phyloP scores from a whole-genome alignment of 1,140 invertebrate genomes.

The Nomia melanderi region DNA sequence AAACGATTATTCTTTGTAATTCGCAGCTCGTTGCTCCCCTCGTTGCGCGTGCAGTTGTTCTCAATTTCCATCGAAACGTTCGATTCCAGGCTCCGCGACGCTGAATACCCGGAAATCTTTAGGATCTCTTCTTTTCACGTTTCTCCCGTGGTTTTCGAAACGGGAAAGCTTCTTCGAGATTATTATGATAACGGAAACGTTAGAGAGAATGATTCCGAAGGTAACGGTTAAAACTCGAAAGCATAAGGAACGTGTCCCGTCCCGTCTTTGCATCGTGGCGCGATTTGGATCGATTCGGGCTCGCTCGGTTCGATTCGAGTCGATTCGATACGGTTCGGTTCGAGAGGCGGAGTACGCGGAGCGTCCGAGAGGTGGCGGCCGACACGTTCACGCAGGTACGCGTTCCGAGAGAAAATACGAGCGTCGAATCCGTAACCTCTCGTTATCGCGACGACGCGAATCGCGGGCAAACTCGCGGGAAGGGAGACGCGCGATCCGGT shows the following conservation, averaged over 20 bases:
- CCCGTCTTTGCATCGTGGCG: neutral
- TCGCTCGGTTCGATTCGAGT: no score
- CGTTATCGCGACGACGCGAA: neutral
- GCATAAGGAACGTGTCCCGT: neutral
- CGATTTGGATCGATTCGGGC: no score
- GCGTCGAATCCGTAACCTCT: conserved; percentile 5
- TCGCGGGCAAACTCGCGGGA: neutral
- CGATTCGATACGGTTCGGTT: no score
- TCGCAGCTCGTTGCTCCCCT: neutral
- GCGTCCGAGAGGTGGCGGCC: conserved; percentile 52
- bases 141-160: no score
- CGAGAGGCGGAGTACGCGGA: neutral
- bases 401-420: conserved; percentile 5
- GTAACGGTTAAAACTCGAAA: conserved; percentile 10
- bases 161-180: no score
- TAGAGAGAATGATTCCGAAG: no score
- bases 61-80: neutral
- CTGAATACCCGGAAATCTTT: no score
- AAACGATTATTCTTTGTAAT: conserved; percentile 10
- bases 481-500: neutral
- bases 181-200: no score
- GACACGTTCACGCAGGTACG: neutral
- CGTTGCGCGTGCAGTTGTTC: neutral
- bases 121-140: no score
- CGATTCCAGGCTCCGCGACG: neutral